A percentile compares a stretch with the other conserved stretches of the same genome.
Conservation (phyloP, 2,797 vertebrate species). For the Carapus acus region DNA sequence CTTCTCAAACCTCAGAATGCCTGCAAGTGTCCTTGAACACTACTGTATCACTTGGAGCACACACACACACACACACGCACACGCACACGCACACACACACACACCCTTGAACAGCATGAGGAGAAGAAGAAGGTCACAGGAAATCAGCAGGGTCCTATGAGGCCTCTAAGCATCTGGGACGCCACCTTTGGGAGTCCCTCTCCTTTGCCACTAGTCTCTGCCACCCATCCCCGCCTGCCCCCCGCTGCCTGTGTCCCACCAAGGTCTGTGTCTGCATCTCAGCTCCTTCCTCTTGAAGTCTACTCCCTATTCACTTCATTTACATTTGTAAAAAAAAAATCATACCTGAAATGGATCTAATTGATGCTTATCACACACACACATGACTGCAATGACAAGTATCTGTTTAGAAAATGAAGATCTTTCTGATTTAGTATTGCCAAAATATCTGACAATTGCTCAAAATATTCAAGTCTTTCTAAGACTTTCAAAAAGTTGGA, state of each 20-base stretch:
- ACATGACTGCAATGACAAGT: background rate
- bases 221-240: slow-evolving; percentile 8
- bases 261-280: background rate
- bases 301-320: background rate
- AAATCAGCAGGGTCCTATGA: slow-evolving; percentile 58
- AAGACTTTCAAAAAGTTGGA: too few relatives aligned
- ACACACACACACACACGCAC: slow-evolving; percentile 2
- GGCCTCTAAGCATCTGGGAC: slow-evolving; percentile 56
- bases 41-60: slow-evolving; percentile 8
- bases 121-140: slow-evolving; percentile 59
- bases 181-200: slow-evolving; percentile 56
- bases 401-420: too few relatives aligned
- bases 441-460: too few relatives aligned
- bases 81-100: slow-evolving; percentile 1
- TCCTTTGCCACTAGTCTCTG: slow-evolving; percentile 14
- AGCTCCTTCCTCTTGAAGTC: background rate
- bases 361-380: too few relatives aligned
- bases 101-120: slow-evolving; percentile 54
- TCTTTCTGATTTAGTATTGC: too few relatives aligned
- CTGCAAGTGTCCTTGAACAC: slow-evolving; percentile 26
- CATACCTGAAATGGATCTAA: background rate
- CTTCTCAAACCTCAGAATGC: too few relatives aligned
- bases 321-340: background rate
- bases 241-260: background rate
- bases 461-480: too few relatives aligned